Conservation (phyloP, 2,797 vertebrate species). For the Spea hammondii region DNA sequence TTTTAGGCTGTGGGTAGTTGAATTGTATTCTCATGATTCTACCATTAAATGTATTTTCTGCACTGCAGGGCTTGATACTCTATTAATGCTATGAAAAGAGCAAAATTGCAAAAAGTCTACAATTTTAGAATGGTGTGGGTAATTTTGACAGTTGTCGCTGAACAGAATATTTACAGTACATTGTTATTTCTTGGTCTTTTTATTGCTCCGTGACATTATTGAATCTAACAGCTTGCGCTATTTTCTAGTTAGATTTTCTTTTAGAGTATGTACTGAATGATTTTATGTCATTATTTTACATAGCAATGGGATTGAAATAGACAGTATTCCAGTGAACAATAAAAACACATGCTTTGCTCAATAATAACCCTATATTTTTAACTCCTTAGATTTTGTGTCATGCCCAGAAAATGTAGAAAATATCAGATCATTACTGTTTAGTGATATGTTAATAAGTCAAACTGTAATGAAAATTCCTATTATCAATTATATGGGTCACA, state of each 20-base stretch:
- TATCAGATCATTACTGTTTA: no score
- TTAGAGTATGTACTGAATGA: slow-evolving; percentile 39
- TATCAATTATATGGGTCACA: no score
- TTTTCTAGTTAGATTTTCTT: slow-evolving; percentile 43
- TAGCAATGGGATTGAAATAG: slow-evolving; percentile 22
- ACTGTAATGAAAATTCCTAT: no score
- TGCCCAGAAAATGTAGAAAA: no score
- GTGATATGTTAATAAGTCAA: no score
- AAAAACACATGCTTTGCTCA: slow-evolving; percentile 16
- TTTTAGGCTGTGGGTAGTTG: slow-evolving; percentile 37
- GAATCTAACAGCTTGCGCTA: slow-evolving; percentile 42
- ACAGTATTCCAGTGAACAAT: slow-evolving; percentile 26
- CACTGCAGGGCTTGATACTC: slow-evolving; percentile 36
- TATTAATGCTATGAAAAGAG: slow-evolving; percentile 42
- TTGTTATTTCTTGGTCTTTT: slow-evolving; percentile 49
- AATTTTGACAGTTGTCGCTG: slow-evolving; percentile 48
- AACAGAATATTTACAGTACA: slow-evolving; percentile 48
- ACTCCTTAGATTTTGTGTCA: slow-evolving; percentile 1
- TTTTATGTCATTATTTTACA: slow-evolving; percentile 39
- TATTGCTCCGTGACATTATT: slow-evolving; percentile 43
- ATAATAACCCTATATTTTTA: not conserved
- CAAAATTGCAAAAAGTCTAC: slow-evolving; percentile 45
- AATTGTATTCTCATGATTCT: slow-evolving; percentile 45
- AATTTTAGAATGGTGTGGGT: slow-evolving; percentile 45
- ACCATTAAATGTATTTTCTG: slow-evolving; percentile 46